Base-by-base conservation (phyloP, 2,113 vertebrate genomes). In the Mirounga angustirostris region DNA sequence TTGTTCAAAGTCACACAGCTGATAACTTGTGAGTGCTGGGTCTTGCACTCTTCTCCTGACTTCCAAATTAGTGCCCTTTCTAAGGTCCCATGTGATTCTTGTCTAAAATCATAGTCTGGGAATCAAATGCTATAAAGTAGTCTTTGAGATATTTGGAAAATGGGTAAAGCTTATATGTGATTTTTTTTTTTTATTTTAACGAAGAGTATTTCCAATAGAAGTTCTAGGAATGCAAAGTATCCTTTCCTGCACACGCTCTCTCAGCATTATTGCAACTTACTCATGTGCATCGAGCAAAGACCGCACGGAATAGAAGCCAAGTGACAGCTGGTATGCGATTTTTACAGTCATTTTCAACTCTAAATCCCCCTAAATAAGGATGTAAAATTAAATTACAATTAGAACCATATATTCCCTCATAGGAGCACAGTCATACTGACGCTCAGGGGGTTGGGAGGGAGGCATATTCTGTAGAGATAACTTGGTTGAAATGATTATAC, bases 371-470 rank as follows among this genome's bases (percentile, higher is more conserved):
- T 96, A 98, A 98, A 97, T 97, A 94, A 87, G 93, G 88, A 97
- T 80, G n/a, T 96, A 94, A 95, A 98, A 97, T 98, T 96, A 96
- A 96, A 95, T 98, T 97, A 88, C 82, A 97, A 97, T 98, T 95
- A 97, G 56, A 93, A 71, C 9, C n/a, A 56, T 43, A 61, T 43
- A 96, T 79, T 83, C n/a, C 33, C 76, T 96, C 86, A 26, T 7
- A 79, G 90, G 52, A 95, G 73, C 15, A 59, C 40, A 89, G 40
- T 43, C 69, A 67, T 71, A 54, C 52, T 81, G 87, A 85, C 61
- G 61, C 65, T 22, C 28, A 61, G 6, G 58, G 7, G 21, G 9
- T 18, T 30, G 28, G 4, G 7, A 30, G 22, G 28, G 36, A 46
- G 46, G 33, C 28, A 28, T 58, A 81, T 30, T 11, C 33, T 88